A percentile compares a stretch with the other conserved stretches of the same genome.
These are phyloP conservation scores for Lepidurus packardi DNA, from an alignment of 1,140 invertebrate species.

Conservation along the genomic window DNA sequence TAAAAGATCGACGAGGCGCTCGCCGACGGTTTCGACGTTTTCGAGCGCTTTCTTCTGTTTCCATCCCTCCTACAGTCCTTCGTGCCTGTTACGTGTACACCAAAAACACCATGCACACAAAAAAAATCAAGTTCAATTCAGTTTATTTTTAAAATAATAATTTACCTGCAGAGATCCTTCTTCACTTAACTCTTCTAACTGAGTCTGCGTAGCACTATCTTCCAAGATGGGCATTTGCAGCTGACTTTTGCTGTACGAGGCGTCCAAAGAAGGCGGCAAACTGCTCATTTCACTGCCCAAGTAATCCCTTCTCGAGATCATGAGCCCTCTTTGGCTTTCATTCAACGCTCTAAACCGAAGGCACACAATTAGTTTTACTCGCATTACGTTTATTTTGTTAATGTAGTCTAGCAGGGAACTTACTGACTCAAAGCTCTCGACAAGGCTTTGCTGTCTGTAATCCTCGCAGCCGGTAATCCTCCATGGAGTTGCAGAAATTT, in stretches of 20 bases:
- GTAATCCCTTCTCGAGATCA: slow-evolving; percentile 22
- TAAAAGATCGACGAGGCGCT: slow-evolving; percentile 17
- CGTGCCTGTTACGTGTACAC: slow-evolving; percentile 3
- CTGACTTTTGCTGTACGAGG: slow-evolving; percentile 14
- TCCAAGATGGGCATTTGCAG: slow-evolving; percentile 16
- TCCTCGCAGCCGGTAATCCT: slow-evolving; percentile 66
- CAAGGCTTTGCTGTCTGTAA: slow-evolving; percentile 45
- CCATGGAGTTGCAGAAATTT: slow-evolving; percentile 89
- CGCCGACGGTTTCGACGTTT: slow-evolving; percentile 19
- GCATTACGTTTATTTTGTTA: neutral
- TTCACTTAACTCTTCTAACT: slow-evolving; percentile 32
- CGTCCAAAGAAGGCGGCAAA: slow-evolving; percentile 3
- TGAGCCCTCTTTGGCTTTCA: slow-evolving; percentile 26
- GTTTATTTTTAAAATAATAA: neutral
- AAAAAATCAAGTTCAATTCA: neutral
- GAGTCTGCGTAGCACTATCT: slow-evolving; percentile 32
- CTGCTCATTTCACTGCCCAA: slow-evolving; percentile 25
- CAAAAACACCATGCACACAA: slow-evolving; percentile 19
- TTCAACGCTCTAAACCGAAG: slow-evolving; percentile 14
- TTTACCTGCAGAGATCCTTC: neutral
- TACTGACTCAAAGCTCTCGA: slow-evolving; percentile 33
- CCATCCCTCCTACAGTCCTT: slow-evolving; percentile 4
- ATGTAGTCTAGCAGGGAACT: neutral
- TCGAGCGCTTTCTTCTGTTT: neutral
- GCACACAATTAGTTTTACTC: neutral